Percentiles rank a stretch among this genome's conserved stretches.
phyloP scores from a whole-genome alignment of 2,888 invertebrate species.

The Beris morrisii region DNA sequence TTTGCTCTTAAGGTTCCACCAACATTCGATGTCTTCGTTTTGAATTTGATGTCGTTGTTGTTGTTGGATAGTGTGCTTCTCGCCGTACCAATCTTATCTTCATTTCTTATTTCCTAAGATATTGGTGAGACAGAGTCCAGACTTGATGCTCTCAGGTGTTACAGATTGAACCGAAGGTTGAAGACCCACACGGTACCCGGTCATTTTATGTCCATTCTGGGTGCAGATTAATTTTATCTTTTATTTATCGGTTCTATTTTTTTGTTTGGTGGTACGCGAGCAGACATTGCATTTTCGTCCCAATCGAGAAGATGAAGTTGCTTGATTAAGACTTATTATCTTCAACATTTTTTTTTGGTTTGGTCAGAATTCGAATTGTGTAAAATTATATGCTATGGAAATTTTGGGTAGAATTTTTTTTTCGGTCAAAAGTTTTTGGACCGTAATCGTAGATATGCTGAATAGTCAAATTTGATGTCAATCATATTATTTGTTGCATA shows the following conservation, averaged over 20 bases:
- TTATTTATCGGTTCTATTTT: background rate
- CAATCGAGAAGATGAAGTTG: slow-evolving; percentile 4
- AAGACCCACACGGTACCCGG: slow-evolving; percentile 21
- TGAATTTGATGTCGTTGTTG: too few species aligned
- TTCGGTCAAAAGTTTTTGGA: background rate
- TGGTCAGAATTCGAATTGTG: slow-evolving; percentile 19
- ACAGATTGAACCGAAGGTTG: slow-evolving; percentile 20
- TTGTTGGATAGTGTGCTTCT: too few species aligned
- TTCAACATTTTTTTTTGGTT: background rate
- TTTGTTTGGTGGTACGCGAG: background rate
- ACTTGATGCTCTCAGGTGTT: slow-evolving; percentile 18
- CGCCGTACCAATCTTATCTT: background rate
- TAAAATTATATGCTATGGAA: slow-evolving; percentile 26
- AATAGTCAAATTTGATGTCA: slow-evolving; percentile 2
- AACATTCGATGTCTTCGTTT: too few species aligned
- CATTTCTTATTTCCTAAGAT: slow-evolving; percentile 1
- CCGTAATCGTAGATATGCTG: background rate
- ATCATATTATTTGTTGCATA: slow-evolving; percentile 6
- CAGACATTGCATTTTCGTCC: background rate
- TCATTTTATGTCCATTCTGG: slow-evolving; percentile 28
- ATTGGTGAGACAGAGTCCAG: background rate
- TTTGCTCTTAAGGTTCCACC: too few species aligned
- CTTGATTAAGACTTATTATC: slow-evolving; percentile 32
- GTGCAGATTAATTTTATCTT: slow-evolving; percentile 21
- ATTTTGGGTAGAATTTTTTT: slow-evolving; percentile 13